Conservation (phyloP, 37 sponge, comb jelly and placozoan species). For the Chondrosia reniformis region DNA sequence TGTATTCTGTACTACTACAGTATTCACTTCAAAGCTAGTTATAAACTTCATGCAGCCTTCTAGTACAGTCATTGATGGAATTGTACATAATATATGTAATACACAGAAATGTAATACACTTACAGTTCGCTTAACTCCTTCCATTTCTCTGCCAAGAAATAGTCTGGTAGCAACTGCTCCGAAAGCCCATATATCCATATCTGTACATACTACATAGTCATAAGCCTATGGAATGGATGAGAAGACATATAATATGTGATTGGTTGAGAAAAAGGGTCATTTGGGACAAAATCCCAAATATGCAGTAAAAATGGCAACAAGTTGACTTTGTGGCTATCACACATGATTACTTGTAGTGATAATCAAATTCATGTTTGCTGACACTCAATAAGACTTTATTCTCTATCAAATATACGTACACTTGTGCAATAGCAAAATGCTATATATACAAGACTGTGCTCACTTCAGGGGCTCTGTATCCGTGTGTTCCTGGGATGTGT, state of each 20-base stretch:
- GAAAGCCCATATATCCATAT: neutral
- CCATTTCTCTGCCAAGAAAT: neutral
- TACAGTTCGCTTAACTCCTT: neutral
- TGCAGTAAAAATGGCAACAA: too few species aligned
- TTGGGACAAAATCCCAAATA: too few species aligned
- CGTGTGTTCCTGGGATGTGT: slow-evolving; percentile 8
- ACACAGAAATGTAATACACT: neutral
- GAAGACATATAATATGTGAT: too few species aligned
- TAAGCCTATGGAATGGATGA: neutral
- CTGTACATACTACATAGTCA: neutral
- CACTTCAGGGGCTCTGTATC: slow-evolving; percentile 17
- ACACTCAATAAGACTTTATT: neutral
- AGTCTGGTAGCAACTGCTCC: neutral
- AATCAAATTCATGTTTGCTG: too few species aligned
- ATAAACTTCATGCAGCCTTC: too few species aligned
- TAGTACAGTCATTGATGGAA: neutral
- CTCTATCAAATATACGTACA: neutral
- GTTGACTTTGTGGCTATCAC: too few species aligned
- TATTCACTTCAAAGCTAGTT: too few species aligned
- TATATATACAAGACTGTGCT: too few species aligned
- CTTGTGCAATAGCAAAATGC: too few species aligned
- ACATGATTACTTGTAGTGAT: too few species aligned
- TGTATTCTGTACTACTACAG: too few species aligned
- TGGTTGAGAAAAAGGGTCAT: too few species aligned
- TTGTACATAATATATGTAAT: neutral